Evolutionary conservation across 2,113 vertebrate genomes (phyloP), one percentile per base, ranked within the genome.

Genomic region (Trochalopteron elliotii): DNA sequence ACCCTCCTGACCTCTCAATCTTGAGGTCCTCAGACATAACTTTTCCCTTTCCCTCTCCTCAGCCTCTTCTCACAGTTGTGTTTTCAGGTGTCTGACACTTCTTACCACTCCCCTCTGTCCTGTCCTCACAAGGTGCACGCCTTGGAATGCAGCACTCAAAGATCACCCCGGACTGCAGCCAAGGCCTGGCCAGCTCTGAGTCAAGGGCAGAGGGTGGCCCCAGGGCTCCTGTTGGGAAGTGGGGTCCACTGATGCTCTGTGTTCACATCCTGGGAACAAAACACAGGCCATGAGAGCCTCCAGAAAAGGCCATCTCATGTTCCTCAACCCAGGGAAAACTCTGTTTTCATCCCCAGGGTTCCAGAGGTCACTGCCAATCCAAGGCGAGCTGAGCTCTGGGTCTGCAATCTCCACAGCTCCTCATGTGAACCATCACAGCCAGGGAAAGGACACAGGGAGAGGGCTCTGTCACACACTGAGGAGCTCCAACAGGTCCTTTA

Each of bases 241-340:
- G 37, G n/a, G 69, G 7, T 22, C 8, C 30, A 23, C 7, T 84
- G 67, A 13, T 16, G 21, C 28, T 6, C 24, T 72, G 31, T 20
- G 55, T 15, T 21, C 31, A 27, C 44, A 25, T 0, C 0, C 12
- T 56, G 30, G 35, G 27, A 33, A 15, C 4, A 2, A 50, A 24
- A 27, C 23, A 25, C 18, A 33, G 37, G 9, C 15, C n/a, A 13
- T 3, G 15, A 50, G 39, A 35, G 23, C 15, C 53, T 83, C 44
- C 69, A 37, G 7, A 30, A 56, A 87, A 92, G 6, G 31, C 10
- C 42, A 42, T 4, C 15, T 53, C 31, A 19, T 1, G 6, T 14
- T 35, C 4, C 25, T 37, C 52, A 65, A 11, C 3, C 15, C 22
- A 39, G 30, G 15, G 16, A 70, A 27, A 79, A 19, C 21, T 22